phyloP scores from a whole-genome alignment of 2,113 vertebrate species.

The Puntigrus tetrazona region DNA sequence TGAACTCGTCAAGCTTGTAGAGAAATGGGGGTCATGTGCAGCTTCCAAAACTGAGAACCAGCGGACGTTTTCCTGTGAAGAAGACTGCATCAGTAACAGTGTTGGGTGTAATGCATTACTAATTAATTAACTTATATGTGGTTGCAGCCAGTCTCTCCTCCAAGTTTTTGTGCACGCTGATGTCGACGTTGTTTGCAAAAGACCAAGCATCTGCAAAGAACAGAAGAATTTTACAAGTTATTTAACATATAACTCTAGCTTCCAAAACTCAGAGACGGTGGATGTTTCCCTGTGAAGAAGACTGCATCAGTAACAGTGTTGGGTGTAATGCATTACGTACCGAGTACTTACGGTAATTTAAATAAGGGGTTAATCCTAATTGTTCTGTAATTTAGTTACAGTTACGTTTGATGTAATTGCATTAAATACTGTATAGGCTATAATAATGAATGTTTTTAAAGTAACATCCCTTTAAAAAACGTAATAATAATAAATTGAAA shows the following conservation, averaged over 20 bases:
- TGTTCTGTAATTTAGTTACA: too few species aligned
- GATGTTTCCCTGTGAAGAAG: slow-evolving; percentile 74
- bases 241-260: too few species aligned
- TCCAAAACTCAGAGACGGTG: slow-evolving; percentile 89
- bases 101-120: not conserved
- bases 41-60: slow-evolving; percentile 91
- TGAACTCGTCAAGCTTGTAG: slow-evolving; percentile 88
- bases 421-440: not conserved
- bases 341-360: too few species aligned
- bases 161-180: slow-evolving; percentile 82
- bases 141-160: slow-evolving; percentile 80
- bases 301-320: not conserved
- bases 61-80: slow-evolving; percentile 77
- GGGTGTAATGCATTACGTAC: not conserved
- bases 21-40: slow-evolving; percentile 96
- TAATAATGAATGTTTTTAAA: not conserved
- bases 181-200: slow-evolving; percentile 87
- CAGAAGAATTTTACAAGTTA: too few species aligned
- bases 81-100: slow-evolving; percentile 6
- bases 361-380: too few species aligned
- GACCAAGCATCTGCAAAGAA: slow-evolving; percentile 91
- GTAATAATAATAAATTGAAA: too few species aligned
- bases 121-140: not conserved
- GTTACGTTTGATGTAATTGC: not conserved
- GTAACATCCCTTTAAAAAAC: too few species aligned